Conservation (phyloP, 2,888 invertebrate species). For the Lepeophtheirus nordmannii region DNA sequence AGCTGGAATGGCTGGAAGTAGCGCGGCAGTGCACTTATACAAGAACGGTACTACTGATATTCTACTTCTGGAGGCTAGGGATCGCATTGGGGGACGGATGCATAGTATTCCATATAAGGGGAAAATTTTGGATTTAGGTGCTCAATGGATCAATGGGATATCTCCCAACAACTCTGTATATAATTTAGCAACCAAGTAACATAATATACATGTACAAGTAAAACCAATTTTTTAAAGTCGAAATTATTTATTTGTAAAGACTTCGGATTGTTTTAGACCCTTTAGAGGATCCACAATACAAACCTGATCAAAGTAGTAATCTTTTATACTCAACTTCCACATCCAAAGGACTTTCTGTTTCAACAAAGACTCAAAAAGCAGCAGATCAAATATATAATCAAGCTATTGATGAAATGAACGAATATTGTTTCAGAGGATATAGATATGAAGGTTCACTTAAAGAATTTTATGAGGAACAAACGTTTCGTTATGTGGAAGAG, state of each 20-base stretch:
- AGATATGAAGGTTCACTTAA: not conserved
- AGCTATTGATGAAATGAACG: not conserved
- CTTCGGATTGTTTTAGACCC: too few species aligned
- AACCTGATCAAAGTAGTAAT: too few species aligned
- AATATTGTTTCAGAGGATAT: not conserved
- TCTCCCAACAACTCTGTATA: not conserved
- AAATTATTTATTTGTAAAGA: too few species aligned
- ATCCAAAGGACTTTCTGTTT: too few species aligned
- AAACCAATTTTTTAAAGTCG: too few species aligned
- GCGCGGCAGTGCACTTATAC: not conserved
- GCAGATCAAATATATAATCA: too few species aligned
- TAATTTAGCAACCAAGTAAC: not conserved
- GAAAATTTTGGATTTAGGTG: constrained; percentile 22
- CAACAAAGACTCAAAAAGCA: too few species aligned
- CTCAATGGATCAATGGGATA: constrained; percentile 25
- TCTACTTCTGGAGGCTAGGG: constrained; percentile 16
- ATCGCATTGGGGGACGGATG: constrained; percentile 24
- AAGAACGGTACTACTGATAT: not conserved
- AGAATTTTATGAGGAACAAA: not conserved
- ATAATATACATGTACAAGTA: too few species aligned
- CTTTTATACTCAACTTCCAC: too few species aligned
- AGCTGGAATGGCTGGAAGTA: constrained; percentile 1
- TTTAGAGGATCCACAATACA: too few species aligned
- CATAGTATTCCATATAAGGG: constrained; percentile 14
- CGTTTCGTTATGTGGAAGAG: not conserved